A percentile compares a stretch with the other conserved stretches of the same genome.
These are phyloP conservation scores for Megatriorchis doriae DNA, from an alignment of 2,113 vertebrate species.

Conservation along the genomic window DNA sequence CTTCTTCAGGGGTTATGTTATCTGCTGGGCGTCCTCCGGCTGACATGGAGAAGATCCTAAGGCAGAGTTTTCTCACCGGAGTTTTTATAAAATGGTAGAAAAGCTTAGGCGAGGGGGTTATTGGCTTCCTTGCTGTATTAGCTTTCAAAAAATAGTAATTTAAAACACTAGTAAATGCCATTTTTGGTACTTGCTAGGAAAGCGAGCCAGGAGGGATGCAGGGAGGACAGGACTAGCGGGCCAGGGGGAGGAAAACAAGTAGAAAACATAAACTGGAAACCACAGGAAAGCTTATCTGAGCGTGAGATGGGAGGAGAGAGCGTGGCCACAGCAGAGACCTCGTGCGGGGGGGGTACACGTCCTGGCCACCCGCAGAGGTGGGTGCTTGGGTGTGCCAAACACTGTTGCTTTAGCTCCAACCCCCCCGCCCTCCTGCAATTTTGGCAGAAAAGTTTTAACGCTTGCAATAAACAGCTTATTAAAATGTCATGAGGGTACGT, in stretches of 20 bases:
- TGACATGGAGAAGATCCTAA: not conserved
- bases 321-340: not conserved
- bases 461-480: not conserved
- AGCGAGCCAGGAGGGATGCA: not conserved
- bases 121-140: not conserved
- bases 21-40: not conserved
- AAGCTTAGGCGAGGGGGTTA: not conserved
- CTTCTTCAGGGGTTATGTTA: not conserved
- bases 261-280: not conserved
- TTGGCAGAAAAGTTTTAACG: too few relatives aligned
- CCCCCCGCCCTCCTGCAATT: not conserved
- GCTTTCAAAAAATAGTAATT: not conserved
- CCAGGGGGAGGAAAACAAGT: not conserved
- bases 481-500: accelerated
- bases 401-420: not conserved
- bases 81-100: not conserved
- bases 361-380: not conserved
- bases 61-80: not conserved
- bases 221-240: not conserved
- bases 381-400: not conserved
- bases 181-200: not conserved
- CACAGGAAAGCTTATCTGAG: too few relatives aligned
- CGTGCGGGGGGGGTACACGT: accelerated
- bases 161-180: not conserved
- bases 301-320: not conserved